These are phyloP conservation scores for Rhyacophila evoluta DNA, from an alignment of 2,888 invertebrate genomes.

Conservation along the genomic window DNA sequence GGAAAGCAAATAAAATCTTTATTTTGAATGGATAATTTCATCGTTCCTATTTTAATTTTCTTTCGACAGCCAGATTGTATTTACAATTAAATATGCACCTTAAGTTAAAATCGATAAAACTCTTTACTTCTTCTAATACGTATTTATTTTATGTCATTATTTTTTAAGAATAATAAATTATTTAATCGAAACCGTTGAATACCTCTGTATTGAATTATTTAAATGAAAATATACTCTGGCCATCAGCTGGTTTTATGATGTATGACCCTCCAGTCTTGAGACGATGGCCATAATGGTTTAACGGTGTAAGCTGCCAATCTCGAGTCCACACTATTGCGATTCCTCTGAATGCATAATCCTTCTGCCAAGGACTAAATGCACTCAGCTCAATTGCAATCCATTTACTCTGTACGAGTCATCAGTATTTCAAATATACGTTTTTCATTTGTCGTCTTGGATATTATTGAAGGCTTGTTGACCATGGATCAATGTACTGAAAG, in stretches of 20 bases:
- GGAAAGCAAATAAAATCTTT: too few relatives aligned
- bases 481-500: neutral
- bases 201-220: slow-evolving; percentile 4
- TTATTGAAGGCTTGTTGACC: neutral
- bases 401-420: neutral
- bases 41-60: too few relatives aligned
- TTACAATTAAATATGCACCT: too few relatives aligned
- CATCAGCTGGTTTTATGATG: slow-evolving; percentile 39
- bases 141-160: neutral
- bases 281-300: slow-evolving; percentile 36
- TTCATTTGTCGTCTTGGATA: neutral
- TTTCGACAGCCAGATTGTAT: too few relatives aligned
- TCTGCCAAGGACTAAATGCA: neutral
- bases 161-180: too few relatives aligned
- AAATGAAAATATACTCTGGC: slow-evolving; percentile 28
- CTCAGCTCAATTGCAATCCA: neutral
- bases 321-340: neutral
- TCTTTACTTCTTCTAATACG: too few relatives aligned
- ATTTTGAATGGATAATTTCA: too few relatives aligned
- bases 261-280: slow-evolving; percentile 28
- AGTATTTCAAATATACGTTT: neutral
- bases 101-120: too few relatives aligned
- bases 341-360: neutral
- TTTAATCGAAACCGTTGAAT: neutral
- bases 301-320: slow-evolving; percentile 46